Base-by-base conservation (phyloP, 37 sponge, comb jelly and placozoan species). In the Halisarca cf. caerulea region DNA sequence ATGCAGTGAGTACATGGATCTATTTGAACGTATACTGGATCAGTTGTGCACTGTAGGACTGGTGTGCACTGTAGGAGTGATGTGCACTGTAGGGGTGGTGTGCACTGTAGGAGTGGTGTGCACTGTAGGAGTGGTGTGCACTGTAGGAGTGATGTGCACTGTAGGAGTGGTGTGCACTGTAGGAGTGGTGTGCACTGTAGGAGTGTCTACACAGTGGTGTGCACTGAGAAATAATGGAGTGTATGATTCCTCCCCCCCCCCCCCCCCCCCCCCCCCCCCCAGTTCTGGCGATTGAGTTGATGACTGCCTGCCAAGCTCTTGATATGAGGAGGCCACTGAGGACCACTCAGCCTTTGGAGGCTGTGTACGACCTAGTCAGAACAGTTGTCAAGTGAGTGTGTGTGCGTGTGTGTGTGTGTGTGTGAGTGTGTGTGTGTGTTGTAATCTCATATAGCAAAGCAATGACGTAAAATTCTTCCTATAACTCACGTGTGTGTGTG, bases 281-380 rank as follows among this genome's bases (percentile, higher is more conserved):
- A 88, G 97, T 98, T 35, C 43, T 96, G 58, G 99, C 97, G 23
- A 98, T 98, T 86, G 99, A 98, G 83, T 62, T 98, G 88, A 61
- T 96, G 69, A 93, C 96, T 51, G 96, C 99, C 25, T 98, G 99
- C 73, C 99, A 98, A 61, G 99, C 88, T 18, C 80, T 98, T 79
- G 99, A 98, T 74, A 90, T 98, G 73, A 88, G 81, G 45, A 80
- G 93, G 60, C 97, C 99, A 2, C 78, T 55, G 2, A 94, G 60
- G 91, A 98, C 93, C 78, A 98, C 97, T 42, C 80, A 83, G 9
- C 99, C 99, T 59, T 85, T 98, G 53, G 95, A 98, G 86, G 89
- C 84, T 39, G 95, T 98, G 37, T 85, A 95, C 74, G 54, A 59
- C 18, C 79, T 94, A 0, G 93, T 97, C 11, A 71, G 97, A 32